These are phyloP conservation scores for Paramisgurnus dabryanus DNA, from an alignment of 2,113 vertebrate genomes.

Conservation along the genomic window DNA sequence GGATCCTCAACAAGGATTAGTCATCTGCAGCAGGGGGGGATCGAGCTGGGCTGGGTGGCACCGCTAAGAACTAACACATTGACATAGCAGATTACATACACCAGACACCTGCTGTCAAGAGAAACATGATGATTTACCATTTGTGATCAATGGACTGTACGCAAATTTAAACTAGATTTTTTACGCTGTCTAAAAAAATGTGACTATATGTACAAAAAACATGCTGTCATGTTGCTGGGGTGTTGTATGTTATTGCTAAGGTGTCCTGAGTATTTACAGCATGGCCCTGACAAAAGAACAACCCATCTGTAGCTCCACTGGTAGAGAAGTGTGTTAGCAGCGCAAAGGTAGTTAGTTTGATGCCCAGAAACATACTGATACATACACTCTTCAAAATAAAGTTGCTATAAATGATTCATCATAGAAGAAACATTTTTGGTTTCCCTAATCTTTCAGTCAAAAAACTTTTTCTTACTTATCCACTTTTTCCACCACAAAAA, in stretches of 20 bases:
- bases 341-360: no score
- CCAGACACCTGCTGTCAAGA: constrained; percentile 25
- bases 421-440: no score
- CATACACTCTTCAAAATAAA: no score
- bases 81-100: constrained; percentile 28
- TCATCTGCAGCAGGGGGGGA: constrained; percentile 29
- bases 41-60: not conserved
- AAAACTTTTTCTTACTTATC: no score
- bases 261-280: not conserved
- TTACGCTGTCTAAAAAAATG: not conserved
- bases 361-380: no score
- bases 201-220: not conserved
- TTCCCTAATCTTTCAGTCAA: no score
- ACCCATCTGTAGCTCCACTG: no score
- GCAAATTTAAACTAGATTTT: not conserved
- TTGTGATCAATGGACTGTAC: not conserved
- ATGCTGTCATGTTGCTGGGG: not conserved
- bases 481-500: no score
- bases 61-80: constrained; percentile 17
- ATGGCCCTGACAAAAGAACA: no score
- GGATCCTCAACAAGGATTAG: constrained; percentile 37
- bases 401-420: no score
- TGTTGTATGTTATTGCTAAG: not conserved
- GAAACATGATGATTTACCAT: not conserved
- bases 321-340: no score